Conservation (phyloP, 1,140 invertebrate species). For the Leptoteleia sp. region DNA sequence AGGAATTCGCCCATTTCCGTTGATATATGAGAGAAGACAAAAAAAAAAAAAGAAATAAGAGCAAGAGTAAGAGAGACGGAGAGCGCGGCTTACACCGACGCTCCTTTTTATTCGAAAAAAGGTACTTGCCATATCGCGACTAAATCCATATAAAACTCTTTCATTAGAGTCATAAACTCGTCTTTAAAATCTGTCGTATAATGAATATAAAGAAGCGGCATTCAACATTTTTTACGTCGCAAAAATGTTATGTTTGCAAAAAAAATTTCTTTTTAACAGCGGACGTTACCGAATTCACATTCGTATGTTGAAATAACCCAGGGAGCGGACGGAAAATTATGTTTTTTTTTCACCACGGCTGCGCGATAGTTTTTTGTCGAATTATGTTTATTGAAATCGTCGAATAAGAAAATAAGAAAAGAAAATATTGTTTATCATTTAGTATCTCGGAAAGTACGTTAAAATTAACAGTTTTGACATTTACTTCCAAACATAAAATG, state of each 20-base stretch:
- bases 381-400: slow-evolving; percentile 8
- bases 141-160: slow-evolving; percentile 58
- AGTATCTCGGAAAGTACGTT: too few species aligned
- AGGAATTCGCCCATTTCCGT: slow-evolving; percentile 50
- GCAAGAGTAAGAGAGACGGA: slow-evolving; percentile 8
- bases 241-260: slow-evolving; percentile 51
- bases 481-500: too few species aligned
- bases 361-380: neutral
- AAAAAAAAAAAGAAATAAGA: slow-evolving; percentile 12
- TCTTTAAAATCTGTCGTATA: slow-evolving; percentile 58
- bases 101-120: slow-evolving; percentile 49
- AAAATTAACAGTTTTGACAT: too few species aligned
- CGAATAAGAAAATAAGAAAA: too few species aligned
- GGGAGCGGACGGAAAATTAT: slow-evolving; percentile 2
- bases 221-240: slow-evolving; percentile 39
- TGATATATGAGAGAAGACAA: slow-evolving; percentile 41
- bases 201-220: slow-evolving; percentile 53
- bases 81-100: slow-evolving; percentile 18
- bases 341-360: neutral
- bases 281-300: slow-evolving; percentile 25
- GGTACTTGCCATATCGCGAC: slow-evolving; percentile 51
- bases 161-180: slow-evolving; percentile 53
- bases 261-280: slow-evolving; percentile 41
- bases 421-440: too few species aligned
- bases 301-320: slow-evolving; percentile 1